Conservation (phyloP, 2,797 vertebrate species). For the Crocodylus rhombifer region DNA sequence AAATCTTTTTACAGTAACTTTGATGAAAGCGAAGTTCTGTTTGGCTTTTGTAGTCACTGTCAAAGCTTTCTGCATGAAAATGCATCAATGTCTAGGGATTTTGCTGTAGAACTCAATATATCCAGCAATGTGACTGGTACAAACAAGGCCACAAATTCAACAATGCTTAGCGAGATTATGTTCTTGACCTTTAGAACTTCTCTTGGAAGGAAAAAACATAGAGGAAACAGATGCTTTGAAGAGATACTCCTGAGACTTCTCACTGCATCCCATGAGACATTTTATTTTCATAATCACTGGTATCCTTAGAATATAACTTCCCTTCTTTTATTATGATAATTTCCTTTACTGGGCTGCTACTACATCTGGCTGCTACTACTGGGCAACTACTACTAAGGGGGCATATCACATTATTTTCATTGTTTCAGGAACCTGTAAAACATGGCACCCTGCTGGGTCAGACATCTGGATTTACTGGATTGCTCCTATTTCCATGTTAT, state of each 20-base stretch:
- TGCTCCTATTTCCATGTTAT: neutral
- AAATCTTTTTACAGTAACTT: neutral
- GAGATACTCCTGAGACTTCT: neutral
- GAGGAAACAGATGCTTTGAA: neutral
- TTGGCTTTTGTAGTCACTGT: constrained; percentile 13
- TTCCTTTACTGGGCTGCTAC: neutral
- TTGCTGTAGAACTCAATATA: neutral
- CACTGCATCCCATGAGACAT: neutral
- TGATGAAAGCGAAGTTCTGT: neutral
- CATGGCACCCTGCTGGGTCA: neutral
- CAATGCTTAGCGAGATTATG: neutral
- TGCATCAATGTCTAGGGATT: neutral
- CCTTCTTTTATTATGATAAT: neutral
- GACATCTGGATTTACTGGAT: neutral
- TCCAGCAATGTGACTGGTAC: neutral
- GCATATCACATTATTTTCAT: neutral
- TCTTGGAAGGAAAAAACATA: neutral
- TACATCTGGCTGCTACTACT: neutral
- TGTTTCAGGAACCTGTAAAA: neutral
- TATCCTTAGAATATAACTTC: neutral
- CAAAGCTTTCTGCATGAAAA: constrained; percentile 27
- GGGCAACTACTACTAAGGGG: neutral
- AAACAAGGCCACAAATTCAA: neutral
- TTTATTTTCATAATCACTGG: neutral
- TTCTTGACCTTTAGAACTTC: neutral